These are phyloP conservation scores for Cacoxenus indagator DNA, from an alignment of 2,888 invertebrate genomes.

Conservation along the genomic window DNA sequence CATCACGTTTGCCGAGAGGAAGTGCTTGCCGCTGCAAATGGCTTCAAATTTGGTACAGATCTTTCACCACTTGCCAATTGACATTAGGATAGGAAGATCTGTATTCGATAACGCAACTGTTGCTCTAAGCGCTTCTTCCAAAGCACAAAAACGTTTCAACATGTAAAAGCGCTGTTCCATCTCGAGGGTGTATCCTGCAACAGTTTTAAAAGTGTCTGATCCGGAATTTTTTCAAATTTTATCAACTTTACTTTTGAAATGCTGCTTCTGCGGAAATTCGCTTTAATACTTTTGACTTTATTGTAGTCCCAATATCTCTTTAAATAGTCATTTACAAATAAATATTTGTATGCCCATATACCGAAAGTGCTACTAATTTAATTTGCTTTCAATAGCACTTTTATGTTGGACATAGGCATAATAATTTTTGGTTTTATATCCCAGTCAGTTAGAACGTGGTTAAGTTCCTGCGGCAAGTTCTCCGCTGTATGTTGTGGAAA, in stretches of 20 bases:
- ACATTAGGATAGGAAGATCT: too few species aligned
- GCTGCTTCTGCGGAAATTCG: constrained; percentile 6
- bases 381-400: not conserved
- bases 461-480: constrained; percentile 15
- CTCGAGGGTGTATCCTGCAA: constrained; percentile 8
- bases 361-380: not conserved
- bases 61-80: too few species aligned
- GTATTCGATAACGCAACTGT: too few species aligned
- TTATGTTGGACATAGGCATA: not conserved
- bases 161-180: constrained; percentile 3
- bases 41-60: not conserved
- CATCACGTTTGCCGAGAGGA: not conserved
- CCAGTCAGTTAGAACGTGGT: constrained; percentile 15
- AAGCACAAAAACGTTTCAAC: too few species aligned
- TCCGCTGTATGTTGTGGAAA: constrained; percentile 12
- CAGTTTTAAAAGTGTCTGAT: constrained; percentile 5
- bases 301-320: not conserved
- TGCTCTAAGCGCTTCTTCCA: too few species aligned
- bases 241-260: constrained; percentile 7
- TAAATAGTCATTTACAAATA: not conserved
- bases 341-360: not conserved
- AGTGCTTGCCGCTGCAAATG: not conserved
- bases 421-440: not conserved
- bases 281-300: constrained; percentile 1
- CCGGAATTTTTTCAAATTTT: not conserved